Base-by-base conservation (phyloP, 2,113 vertebrate genomes). In the Prolemur simus region DNA sequence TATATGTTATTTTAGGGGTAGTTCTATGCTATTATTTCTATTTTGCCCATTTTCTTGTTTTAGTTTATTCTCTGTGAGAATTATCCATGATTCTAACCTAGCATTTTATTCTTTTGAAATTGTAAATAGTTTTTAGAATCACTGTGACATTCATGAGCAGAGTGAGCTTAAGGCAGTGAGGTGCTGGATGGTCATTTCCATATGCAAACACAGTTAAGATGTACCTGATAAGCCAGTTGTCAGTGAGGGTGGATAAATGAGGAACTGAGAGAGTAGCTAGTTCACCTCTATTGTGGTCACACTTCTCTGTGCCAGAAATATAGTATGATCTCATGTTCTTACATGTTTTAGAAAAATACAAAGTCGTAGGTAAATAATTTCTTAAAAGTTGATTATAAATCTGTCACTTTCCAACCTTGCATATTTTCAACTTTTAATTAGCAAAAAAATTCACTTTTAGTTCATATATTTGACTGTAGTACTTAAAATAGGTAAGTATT, bases 351-450 rank as follows among this genome's bases (percentile, higher is more conserved):
- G 82, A 78, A 83, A 87, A 84, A 56, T 56, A 34, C 4, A 17
- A 7, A 69, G 34, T 56, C 11, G 87, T 56, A 76, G 32, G 74
- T 87, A 39, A 90, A 34, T 87, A 47, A 25, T 20, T 88, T 77
- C 85, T 89, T 39, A 2, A 45, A 86, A 83, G 42, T 96, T 96
- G 80, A 45, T 58, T 85, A 69, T 82, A 85, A 69, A 94, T 83
- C 54, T 37, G 6, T n/a, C 29, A 77, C 80, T 60, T 89, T 89
- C 11, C 32, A 81, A 37, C 47, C 7, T 76, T 94, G 5, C 60
- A 68, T 95, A 39, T 87, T 92, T 95, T 68, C 34, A 92, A 6
- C 25, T 87, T 64, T 96, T 66, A 86, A 49, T 91, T 80, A 71
- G 52, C 56, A 81, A 81, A 64, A 96, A 73, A 54, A 17, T 71